Conservation (phyloP, 2,113 vertebrate species). For the Grammomys dolichurus region DNA sequence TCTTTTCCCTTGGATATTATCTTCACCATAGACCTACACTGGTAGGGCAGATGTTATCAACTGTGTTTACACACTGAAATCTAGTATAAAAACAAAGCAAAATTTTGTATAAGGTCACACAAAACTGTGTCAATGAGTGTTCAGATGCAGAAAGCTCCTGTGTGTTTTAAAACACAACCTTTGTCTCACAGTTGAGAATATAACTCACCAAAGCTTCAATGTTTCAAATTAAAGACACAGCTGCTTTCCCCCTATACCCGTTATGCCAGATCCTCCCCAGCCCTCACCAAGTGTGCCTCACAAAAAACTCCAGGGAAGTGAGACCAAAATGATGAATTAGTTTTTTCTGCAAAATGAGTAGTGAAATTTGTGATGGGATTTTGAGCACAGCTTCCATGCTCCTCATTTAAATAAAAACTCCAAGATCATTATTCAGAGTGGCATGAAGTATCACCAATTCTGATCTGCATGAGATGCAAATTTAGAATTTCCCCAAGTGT, state of each 20-base stretch:
- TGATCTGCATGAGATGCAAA: neutral
- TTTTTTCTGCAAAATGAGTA: conserved; percentile 41
- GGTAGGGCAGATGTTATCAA: neutral
- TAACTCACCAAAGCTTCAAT: neutral
- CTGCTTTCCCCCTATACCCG: neutral
- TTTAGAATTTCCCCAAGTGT: conserved; percentile 25
- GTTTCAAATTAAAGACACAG: neutral
- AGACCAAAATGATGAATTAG: conserved; percentile 57
- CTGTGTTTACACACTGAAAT: neutral
- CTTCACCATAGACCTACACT: neutral
- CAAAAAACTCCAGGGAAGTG: conserved; percentile 29
- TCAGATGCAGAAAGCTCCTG: neutral
- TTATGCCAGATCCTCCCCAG: neutral
- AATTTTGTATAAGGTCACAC: conserved; percentile 2
- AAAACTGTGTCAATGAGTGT: neutral
- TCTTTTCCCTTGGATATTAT: conserved; percentile 9
- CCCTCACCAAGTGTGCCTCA: neutral
- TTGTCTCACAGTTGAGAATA: neutral
- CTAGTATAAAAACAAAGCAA: neutral
- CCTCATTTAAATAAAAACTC: neutral
- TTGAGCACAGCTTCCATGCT: neutral
- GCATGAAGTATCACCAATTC: neutral
- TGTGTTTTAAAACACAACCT: neutral
- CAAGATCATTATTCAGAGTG: conserved; percentile 15
- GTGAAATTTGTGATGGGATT: conserved; percentile 28